phyloP scores from a whole-genome alignment of 2,797 vertebrate genomes.

The Numenius phaeopus region DNA sequence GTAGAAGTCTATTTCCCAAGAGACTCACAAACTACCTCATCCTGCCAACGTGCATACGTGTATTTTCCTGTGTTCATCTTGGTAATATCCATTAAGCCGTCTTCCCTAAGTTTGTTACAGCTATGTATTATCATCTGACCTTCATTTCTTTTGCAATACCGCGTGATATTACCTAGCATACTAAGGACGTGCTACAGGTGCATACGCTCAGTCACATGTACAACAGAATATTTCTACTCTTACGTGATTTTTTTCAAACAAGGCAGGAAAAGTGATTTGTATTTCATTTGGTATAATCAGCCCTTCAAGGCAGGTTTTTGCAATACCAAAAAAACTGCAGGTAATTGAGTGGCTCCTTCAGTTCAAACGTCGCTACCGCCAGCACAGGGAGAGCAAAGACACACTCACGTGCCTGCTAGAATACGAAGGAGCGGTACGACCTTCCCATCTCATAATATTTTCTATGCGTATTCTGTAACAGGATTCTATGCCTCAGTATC shows the following conservation, averaged over 20 bases:
- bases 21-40: neutral
- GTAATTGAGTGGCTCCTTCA: slow-evolving; percentile 41
- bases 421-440: neutral
- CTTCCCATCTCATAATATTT: neutral
- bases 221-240: fast-evolving
- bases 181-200: too few relatives aligned
- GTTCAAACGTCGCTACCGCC: neutral
- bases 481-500: neutral
- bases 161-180: neutral
- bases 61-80: neutral
- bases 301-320: neutral
- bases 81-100: neutral
- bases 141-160: neutral
- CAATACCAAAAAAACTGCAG: neutral
- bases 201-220: fast-evolving
- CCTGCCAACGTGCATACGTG: neutral
- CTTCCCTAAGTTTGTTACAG: neutral
- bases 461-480: fast-evolving
- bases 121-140: neutral
- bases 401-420: neutral
- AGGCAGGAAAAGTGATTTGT: fast-evolving
- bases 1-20: neutral
- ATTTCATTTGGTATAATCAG: neutral
- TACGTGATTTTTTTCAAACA: fast-evolving
- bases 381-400: neutral